Conservation (phyloP, 2,888 invertebrate genomes). For the Thelaira solivaga region DNA sequence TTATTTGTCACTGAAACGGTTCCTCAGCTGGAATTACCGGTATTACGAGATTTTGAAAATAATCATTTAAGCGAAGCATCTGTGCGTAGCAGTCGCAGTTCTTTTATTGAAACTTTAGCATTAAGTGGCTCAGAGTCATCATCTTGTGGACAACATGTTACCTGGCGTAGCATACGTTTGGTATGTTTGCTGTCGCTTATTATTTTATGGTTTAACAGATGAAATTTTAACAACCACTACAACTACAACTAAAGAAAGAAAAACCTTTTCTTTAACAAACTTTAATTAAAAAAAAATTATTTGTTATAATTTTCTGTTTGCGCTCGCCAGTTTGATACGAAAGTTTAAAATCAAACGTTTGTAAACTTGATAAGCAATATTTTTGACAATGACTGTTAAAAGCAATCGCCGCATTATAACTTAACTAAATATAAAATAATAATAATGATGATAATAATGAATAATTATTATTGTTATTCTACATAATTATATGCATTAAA, state of each 20-base stretch:
- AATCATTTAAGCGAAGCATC: constrained; percentile 63
- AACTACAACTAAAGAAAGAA: constrained; percentile 10
- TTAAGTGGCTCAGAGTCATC: constrained; percentile 72
- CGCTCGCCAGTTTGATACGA: constrained; percentile 34
- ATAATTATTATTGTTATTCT: constrained; percentile 49
- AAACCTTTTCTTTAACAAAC: constrained; percentile 23
- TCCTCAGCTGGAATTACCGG: constrained; percentile 77
- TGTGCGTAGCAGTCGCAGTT: constrained; percentile 79
- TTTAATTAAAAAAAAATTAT: too few species aligned
- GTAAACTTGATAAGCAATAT: constrained; percentile 62
- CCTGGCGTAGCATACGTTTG: constrained; percentile 38
- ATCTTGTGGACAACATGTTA: constrained; percentile 46
- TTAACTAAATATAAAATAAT: constrained; percentile 61
- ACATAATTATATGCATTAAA: constrained; percentile 33
- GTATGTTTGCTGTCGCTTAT: constrained; percentile 21
- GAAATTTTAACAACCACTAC: constrained; percentile 36
- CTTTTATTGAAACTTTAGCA: constrained; percentile 79
- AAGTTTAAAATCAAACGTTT: constrained; percentile 29
- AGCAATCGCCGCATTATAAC: constrained; percentile 53
- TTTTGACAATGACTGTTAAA: constrained; percentile 62
- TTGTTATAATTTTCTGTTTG: constrained; percentile 1
- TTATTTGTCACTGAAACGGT: constrained; percentile 73
- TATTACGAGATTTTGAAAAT: constrained; percentile 69
- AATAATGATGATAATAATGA: constrained; percentile 62
- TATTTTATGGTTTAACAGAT: constrained; percentile 45